Evolutionary conservation across 2,888 invertebrate species (phyloP).

Genomic region (Tachina grossa): DNA sequence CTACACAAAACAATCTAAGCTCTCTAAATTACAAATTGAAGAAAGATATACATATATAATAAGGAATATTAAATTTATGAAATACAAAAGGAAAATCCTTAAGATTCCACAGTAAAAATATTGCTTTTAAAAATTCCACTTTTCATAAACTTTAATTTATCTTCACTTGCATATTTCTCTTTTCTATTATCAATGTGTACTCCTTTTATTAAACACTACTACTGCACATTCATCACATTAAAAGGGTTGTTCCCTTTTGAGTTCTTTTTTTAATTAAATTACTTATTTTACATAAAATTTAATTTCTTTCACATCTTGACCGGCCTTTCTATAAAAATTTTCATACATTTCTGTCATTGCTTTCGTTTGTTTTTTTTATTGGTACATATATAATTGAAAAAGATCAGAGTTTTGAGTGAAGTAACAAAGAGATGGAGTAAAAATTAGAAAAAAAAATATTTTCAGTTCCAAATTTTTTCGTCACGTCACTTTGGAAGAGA

Average conservation of each 20-base stretch:
- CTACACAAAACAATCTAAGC: neutral
- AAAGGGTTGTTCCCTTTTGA: constrained; percentile 37
- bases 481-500: constrained; percentile 52
- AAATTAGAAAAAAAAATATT: constrained; percentile 39
- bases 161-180: constrained; percentile 12
- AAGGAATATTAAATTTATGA: neutral
- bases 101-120: constrained; percentile 21
- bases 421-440: constrained; percentile 26
- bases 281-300: constrained; percentile 21
- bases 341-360: constrained; percentile 11
- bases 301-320: constrained; percentile 48
- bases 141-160: constrained; percentile 22
- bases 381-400: constrained; percentile 74
- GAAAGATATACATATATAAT: neutral
- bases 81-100: neutral
- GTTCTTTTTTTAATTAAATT: constrained; percentile 40
- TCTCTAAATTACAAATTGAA: constrained; percentile 30
- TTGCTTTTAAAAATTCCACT: constrained; percentile 13
- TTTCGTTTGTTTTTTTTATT: constrained; percentile 48
- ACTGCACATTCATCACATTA: neutral
- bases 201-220: constrained; percentile 25
- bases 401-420: constrained; percentile 24
- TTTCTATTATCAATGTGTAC: constrained; percentile 48
- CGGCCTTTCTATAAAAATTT: constrained; percentile 56
- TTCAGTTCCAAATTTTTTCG: constrained; percentile 55